A percentile compares a stretch with the other conserved stretches of the same genome.
phyloP scores from a whole-genome alignment of 2,797 vertebrate species.

The Neosilurus mollespiculum region DNA sequence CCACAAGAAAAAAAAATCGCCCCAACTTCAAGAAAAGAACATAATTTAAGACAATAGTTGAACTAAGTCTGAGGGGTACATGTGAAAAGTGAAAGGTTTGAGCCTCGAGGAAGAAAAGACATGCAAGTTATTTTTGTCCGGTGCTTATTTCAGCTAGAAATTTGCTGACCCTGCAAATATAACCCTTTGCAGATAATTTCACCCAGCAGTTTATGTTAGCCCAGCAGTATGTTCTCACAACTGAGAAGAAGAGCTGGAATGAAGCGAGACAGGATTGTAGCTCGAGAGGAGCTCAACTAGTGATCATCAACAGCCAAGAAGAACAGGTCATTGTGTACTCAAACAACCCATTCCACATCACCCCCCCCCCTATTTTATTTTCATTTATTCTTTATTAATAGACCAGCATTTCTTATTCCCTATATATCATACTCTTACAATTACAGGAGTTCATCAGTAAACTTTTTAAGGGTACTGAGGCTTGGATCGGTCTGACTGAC shows the following conservation, averaged over 20 bases:
- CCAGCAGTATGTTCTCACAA: neutral
- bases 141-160: neutral
- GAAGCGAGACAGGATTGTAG: neutral
- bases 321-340: neutral
- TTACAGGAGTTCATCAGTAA: neutral
- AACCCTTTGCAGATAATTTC: neutral
- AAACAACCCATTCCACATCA: neutral
- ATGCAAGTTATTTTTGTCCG: neutral
- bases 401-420: neutral
- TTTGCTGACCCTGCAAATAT: neutral
- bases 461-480: neutral
- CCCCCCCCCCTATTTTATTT: neutral
- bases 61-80: neutral
- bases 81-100: neutral
- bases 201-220: no score
- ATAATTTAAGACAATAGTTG: neutral
- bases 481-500: slow-evolving; percentile 11
- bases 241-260: neutral
- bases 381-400: neutral
- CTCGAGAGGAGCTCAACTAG: neutral
- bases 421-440: neutral
- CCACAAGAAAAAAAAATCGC: neutral
- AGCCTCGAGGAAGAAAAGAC: neutral
- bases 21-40: neutral
- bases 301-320: slow-evolving; percentile 11